Percentiles rank a stretch among this genome's conserved stretches.
Evolutionary conservation across 64 coral and sea anemone species (phyloP).

Genomic region (Orbicella faveolata): DNA sequence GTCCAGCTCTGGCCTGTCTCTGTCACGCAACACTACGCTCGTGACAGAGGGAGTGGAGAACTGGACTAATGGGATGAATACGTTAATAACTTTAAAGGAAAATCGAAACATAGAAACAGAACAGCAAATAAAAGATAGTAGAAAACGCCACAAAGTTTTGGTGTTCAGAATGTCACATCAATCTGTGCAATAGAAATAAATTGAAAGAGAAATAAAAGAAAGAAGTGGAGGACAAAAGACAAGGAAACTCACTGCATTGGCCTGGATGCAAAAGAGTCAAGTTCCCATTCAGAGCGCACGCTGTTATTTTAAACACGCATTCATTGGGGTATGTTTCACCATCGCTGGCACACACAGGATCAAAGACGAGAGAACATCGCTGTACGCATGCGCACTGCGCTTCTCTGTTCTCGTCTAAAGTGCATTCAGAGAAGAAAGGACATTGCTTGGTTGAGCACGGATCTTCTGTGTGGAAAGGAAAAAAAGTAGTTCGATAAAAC

Average conservation of each 20-base stretch:
- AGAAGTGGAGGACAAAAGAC: not conserved
- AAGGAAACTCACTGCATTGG: constrained; percentile 74
- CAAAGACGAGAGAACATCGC: constrained; percentile 44
- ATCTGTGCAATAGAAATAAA: too few relatives aligned
- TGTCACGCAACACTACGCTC: too few relatives aligned
- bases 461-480: constrained; percentile 8
- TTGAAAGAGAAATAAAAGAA: too few relatives aligned
- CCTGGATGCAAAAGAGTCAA: constrained; percentile 41
- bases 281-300: constrained; percentile 49
- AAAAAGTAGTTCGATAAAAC: not conserved
- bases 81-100: too few relatives aligned
- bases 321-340: constrained; percentile 75
- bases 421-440: constrained; percentile 51
- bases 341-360: constrained; percentile 82
- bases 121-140: too few relatives aligned
- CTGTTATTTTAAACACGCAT: constrained; percentile 67
- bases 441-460: constrained; percentile 29
- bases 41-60: too few relatives aligned
- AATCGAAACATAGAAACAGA: too few relatives aligned
- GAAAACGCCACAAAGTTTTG: too few relatives aligned
- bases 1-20: too few relatives aligned
- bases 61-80: too few relatives aligned
- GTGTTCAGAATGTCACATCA: not conserved
- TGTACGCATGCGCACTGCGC: constrained; percentile 54
- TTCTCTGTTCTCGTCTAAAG: constrained; percentile 33